A percentile compares a stretch with the other conserved stretches of the same genome.
Evolutionary conservation across 2,113 vertebrate species (phyloP).

Genomic region (Oreochromis niloticus): DNA sequence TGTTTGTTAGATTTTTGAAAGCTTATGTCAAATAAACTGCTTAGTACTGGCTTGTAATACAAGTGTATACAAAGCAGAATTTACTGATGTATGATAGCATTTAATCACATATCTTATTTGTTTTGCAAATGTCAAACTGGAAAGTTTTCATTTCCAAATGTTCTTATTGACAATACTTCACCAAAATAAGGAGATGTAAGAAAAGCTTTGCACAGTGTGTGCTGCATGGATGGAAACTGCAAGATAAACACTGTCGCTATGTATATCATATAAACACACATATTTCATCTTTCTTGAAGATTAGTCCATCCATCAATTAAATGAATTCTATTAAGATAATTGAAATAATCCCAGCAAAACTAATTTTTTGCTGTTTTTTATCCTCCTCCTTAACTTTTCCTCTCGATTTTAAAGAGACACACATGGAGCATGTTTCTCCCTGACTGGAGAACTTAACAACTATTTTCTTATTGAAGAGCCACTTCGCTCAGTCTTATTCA

Average conservation of each 20-base stretch:
- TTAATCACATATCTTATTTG: background rate
- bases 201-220: background rate
- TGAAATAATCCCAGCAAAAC: background rate
- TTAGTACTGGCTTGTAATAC: background rate
- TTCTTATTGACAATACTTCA: background rate
- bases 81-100: accelerated
- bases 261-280: background rate
- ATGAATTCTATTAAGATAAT: background rate
- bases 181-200: background rate
- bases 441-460: background rate
- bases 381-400: background rate
- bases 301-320: background rate
- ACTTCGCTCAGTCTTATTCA: background rate
- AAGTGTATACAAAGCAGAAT: background rate
- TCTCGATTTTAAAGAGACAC: background rate
- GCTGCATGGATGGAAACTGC: background rate
- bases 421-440: background rate
- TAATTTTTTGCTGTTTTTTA: background rate
- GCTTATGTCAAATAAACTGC: background rate
- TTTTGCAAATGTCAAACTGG: background rate
- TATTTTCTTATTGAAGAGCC: background rate
- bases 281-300: background rate
- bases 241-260: background rate
- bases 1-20: background rate
- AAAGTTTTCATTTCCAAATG: background rate